Conservation (phyloP, 2,888 invertebrate genomes). For the Embidobia sp. region DNA sequence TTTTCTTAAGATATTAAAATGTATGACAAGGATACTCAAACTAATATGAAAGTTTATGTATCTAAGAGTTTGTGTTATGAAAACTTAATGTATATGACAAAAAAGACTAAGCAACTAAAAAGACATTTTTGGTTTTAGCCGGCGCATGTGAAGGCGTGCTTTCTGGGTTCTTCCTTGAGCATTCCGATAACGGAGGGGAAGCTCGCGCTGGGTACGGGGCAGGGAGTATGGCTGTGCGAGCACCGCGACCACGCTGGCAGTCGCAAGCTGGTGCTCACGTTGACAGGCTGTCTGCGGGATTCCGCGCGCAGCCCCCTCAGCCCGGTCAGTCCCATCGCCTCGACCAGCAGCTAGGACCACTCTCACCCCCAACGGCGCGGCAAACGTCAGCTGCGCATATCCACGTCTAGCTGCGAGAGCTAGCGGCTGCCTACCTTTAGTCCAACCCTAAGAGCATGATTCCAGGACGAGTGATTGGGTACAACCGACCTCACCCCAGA, state of each 20-base stretch:
- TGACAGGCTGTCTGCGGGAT: conserved; percentile 95
- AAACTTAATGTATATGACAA: too few species aligned
- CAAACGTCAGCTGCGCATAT: conserved; percentile 80
- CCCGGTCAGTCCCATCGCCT: conserved; percentile 92
- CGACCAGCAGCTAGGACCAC: conserved; percentile 95
- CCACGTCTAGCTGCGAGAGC: conserved; percentile 80
- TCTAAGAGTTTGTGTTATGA: too few species aligned
- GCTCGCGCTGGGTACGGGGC: conserved; percentile 97
- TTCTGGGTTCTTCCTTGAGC: conserved; percentile 96
- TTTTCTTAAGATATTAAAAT: too few species aligned
- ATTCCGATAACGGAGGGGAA: conserved; percentile 98
- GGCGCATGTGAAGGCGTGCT: conserved; percentile 98
- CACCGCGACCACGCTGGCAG: conserved; percentile 98
- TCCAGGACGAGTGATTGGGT: conserved; percentile 70
- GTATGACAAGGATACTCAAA: too few species aligned
- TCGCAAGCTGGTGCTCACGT: conserved; percentile 92
- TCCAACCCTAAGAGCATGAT: conserved; percentile 75
- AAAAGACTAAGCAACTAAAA: background rate
- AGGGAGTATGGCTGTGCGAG: conserved; percentile 99
- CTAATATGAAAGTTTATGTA: too few species aligned
- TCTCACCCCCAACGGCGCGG: conserved; percentile 83
- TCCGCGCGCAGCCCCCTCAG: conserved; percentile 93
- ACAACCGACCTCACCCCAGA: conserved; percentile 28
- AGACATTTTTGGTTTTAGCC: conserved; percentile 85
- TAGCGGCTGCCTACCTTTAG: conserved; percentile 79